Evolutionary conservation across 2,888 invertebrate genomes (phyloP).

Genomic region (Bombylius major): DNA sequence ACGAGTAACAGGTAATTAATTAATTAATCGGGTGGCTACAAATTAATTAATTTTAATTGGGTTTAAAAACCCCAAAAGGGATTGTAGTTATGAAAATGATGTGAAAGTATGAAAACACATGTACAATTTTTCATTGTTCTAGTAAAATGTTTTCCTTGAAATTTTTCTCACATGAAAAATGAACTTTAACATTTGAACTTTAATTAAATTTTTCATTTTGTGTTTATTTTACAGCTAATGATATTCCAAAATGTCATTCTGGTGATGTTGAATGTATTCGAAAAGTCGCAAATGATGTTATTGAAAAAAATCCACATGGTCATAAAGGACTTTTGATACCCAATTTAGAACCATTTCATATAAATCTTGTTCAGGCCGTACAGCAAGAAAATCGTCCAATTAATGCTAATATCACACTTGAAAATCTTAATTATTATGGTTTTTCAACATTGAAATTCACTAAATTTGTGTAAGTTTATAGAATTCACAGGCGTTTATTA

Average conservation of each 20-base stretch:
- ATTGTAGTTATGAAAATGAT: no score
- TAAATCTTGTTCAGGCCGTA: neutral
- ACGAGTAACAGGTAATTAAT: no score
- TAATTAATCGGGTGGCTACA: no score
- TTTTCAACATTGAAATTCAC: neutral
- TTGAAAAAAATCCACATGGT: neutral
- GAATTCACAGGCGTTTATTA: no score
- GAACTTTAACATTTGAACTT: no score
- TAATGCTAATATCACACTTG: neutral
- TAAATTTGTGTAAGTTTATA: neutral
- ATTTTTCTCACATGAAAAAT: no score
- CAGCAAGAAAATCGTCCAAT: neutral
- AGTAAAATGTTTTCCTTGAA: no score
- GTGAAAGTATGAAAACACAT: no score
- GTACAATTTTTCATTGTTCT: no score
- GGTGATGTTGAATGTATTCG: neutral
- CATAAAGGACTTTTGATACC: neutral
- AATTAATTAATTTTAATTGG: no score
- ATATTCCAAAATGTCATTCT: neutral
- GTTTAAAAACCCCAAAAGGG: no score
- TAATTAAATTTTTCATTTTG: no score
- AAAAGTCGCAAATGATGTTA: neutral
- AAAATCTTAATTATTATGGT: neutral
- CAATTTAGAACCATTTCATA: neutral
- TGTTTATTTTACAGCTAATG: neutral